Percentiles rank a stretch among this genome's conserved stretches.
Conservation (phyloP, 2,888 invertebrate genomes). For the Alloscopus bannaensis region DNA sequence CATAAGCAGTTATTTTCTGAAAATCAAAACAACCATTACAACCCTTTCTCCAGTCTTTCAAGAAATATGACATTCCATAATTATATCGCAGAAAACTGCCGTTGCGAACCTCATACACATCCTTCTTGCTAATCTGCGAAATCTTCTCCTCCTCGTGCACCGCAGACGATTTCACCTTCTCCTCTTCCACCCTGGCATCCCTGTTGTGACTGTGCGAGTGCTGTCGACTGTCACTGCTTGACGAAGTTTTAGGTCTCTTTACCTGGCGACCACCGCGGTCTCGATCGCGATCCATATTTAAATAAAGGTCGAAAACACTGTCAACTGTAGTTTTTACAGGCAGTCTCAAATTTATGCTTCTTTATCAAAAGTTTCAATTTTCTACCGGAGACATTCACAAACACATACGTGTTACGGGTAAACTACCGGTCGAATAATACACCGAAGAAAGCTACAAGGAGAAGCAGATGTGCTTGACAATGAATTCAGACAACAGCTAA, state of each 20-base stretch:
- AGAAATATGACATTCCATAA: neutral
- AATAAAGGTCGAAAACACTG: too few species aligned
- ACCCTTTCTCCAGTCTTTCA: neutral
- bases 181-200: conserved; percentile 24
- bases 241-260: conserved; percentile 35
- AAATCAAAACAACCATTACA: conserved; percentile 29
- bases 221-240: conserved; percentile 22
- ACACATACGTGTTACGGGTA: too few species aligned
- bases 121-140: conserved; percentile 54
- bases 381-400: too few species aligned
- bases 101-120: conserved; percentile 65
- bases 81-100: neutral
- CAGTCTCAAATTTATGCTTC: too few species aligned
- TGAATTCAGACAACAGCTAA: too few species aligned
- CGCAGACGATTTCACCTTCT: neutral
- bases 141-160: conserved; percentile 46
- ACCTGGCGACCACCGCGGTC: conserved; percentile 27
- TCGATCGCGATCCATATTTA: conserved; percentile 35
- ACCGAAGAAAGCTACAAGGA: too few species aligned
- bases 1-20: conserved; percentile 61
- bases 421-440: too few species aligned
- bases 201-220: conserved; percentile 1
- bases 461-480: too few species aligned
- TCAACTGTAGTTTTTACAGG: too few species aligned
- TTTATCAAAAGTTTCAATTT: too few species aligned